Base-by-base conservation (phyloP, 2,888 invertebrate genomes). In the Erannis defoliaria region DNA sequence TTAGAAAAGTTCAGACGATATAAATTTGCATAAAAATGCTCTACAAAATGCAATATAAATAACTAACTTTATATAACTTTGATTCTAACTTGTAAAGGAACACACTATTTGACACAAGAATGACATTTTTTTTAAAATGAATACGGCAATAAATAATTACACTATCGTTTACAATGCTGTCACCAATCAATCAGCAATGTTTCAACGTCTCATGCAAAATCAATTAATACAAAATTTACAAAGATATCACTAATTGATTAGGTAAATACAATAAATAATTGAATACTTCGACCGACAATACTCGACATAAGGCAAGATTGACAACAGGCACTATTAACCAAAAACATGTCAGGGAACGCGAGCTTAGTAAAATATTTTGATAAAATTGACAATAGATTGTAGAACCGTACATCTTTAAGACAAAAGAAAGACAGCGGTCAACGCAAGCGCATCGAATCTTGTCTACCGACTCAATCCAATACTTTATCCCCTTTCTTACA, bases 101-200 rank as follows among this genome's bases (percentile, higher is more conserved):
- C 74, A 79, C 76, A 74, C 73, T 67, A 51, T 64, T 74, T 72
- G 76, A 80, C 74, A 79, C 72, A 72, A 71, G 53, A 54, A 48
- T 72, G 40, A 48, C 35, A 56, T 40, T 64, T 16, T 6, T 37
- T 23, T 14, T 23, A 38, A 38, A 50, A 50, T 5, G 18, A 46
- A 46, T 19, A 46, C 6, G 31, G 31, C 18, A 49, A 21, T 10
- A 51, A 38, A 38, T 6, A 38, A 16, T 33, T 33, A 21, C 35
- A 21, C 21, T 50, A 50, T 21, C n/a, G 16, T 45, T 14, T 33
- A 48, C 31, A 33, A 48, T 31, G 46, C 29, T 45, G 29, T 6
- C 18, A 48, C 6, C 4, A 31, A 46, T 46, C 31, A 46, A 18
- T 18, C 4, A n/a, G 16, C 35, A 54, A 46, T 18, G 1, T 26